Conservation (phyloP, 2,888 invertebrate genomes). For the Agrilus cyanescens region DNA sequence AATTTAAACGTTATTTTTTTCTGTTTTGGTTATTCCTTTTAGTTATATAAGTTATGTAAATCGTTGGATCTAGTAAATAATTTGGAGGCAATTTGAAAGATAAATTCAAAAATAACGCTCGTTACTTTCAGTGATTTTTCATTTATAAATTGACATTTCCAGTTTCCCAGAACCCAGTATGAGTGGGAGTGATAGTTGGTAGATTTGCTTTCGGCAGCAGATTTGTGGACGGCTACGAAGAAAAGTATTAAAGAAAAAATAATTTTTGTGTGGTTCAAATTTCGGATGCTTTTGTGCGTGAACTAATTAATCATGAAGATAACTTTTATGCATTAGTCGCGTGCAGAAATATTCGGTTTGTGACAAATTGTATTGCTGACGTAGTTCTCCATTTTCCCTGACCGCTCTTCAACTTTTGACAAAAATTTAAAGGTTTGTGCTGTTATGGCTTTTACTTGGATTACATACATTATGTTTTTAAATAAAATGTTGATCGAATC, state of each 20-base stretch:
- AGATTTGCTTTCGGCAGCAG: slow-evolving; percentile 24
- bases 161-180: slow-evolving; percentile 33
- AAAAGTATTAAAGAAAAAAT: slow-evolving; percentile 10
- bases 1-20: too few species aligned
- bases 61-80: too few species aligned
- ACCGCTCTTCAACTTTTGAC: too few species aligned
- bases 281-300: too few species aligned
- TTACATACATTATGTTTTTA: too few species aligned
- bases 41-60: too few species aligned
- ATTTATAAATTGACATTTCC: slow-evolving; percentile 5
- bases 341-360: slow-evolving; percentile 15
- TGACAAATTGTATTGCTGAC: slow-evolving; percentile 33
- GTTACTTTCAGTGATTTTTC: not conserved
- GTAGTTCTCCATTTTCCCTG: slow-evolving; percentile 37
- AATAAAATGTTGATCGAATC: too few species aligned
- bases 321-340: slow-evolving; percentile 1
- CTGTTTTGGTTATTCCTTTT: too few species aligned
- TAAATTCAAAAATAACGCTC: not conserved
- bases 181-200: slow-evolving; percentile 36
- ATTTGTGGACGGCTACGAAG: slow-evolving; percentile 20
- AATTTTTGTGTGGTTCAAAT: slow-evolving; percentile 9
- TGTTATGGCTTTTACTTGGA: too few species aligned
- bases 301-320: not conserved
- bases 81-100: too few species aligned
- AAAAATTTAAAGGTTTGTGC: too few species aligned